Evolutionary conservation across 2,888 invertebrate genomes (phyloP).

Genomic region (Drosophila ezoana): DNA sequence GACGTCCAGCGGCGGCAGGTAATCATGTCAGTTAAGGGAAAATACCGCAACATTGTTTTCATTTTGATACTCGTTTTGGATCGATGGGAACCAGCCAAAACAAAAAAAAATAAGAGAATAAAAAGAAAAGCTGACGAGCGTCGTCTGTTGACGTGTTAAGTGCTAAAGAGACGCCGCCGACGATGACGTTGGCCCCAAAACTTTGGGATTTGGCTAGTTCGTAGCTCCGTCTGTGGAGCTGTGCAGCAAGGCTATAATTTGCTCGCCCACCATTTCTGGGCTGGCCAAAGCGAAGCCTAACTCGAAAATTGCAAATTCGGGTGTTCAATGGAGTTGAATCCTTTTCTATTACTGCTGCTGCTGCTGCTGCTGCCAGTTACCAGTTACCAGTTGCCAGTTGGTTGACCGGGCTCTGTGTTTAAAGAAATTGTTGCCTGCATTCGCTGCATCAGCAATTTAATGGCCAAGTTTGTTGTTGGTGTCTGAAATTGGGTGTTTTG

Average conservation of each 20-base stretch:
- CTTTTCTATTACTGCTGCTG: constrained; percentile 68
- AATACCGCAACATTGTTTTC: constrained; percentile 55
- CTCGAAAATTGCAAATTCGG: constrained; percentile 80
- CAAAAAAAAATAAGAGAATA: neutral
- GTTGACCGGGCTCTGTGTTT: constrained; percentile 62
- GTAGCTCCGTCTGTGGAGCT: constrained; percentile 2
- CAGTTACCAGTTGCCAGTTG: constrained; percentile 30
- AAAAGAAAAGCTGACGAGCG: constrained; percentile 31
- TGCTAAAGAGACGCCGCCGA: constrained; percentile 59
- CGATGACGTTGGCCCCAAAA: constrained; percentile 22
- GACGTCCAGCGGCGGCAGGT: constrained; percentile 39
- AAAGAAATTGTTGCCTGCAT: constrained; percentile 73
- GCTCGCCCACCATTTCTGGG: constrained; percentile 65
- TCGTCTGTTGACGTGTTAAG: constrained; percentile 78
- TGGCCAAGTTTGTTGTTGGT: constrained; percentile 36
- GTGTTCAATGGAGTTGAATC: constrained; percentile 70
- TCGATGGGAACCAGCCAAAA: constrained; percentile 42
- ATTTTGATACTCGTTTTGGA: constrained; percentile 41
- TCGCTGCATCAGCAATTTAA: constrained; percentile 61
- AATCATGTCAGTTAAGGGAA: constrained; percentile 73
- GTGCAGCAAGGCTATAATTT: constrained; percentile 59
- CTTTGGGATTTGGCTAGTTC: constrained; percentile 14
- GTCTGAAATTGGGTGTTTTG: constrained; percentile 44
- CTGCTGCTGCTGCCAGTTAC: constrained; percentile 23
- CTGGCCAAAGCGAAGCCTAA: constrained; percentile 64